Percentiles rank a stretch among this genome's conserved stretches.
phyloP scores from a whole-genome alignment of 1,140 invertebrate species.

The Penaeus japonicus region DNA sequence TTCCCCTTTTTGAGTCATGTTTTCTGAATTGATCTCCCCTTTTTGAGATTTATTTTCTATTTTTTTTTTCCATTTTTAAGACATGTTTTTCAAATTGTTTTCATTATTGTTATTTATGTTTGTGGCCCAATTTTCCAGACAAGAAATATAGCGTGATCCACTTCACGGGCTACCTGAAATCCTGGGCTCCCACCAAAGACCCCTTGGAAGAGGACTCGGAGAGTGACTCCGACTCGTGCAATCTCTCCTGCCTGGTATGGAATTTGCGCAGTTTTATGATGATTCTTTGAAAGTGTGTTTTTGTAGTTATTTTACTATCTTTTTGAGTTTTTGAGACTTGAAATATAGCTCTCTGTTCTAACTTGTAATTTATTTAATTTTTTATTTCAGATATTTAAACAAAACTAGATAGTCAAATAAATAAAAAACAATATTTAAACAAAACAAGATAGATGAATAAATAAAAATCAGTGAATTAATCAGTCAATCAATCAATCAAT shows the following conservation, averaged over 20 bases:
- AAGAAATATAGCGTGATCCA: conserved; percentile 83
- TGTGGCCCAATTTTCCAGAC: conserved; percentile 66
- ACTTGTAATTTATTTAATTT: no score
- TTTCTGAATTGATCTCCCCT: no score
- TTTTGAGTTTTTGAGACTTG: background rate
- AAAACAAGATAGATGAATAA: no score
- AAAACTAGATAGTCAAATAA: no score
- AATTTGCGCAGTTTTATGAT: conserved; percentile 40
- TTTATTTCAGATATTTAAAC: no score
- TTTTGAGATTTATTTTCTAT: no score
- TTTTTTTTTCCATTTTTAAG: background rate
- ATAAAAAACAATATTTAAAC: no score
- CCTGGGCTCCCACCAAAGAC: conserved; percentile 84
- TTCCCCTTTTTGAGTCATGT: no score
- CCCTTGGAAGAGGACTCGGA: conserved; percentile 73
- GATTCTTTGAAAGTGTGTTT: background rate
- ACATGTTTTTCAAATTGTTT: background rate
- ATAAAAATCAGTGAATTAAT: no score
- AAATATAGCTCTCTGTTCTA: no score
- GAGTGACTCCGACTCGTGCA: conserved; percentile 76
- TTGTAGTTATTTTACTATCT: background rate
- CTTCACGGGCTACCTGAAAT: conserved; percentile 91
- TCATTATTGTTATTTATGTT: background rate
- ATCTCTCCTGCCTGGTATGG: conserved; percentile 80
- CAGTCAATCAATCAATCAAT: no score